phyloP scores from a whole-genome alignment of 2,797 vertebrate genomes.

The Tenualosa thibaudeaui region DNA sequence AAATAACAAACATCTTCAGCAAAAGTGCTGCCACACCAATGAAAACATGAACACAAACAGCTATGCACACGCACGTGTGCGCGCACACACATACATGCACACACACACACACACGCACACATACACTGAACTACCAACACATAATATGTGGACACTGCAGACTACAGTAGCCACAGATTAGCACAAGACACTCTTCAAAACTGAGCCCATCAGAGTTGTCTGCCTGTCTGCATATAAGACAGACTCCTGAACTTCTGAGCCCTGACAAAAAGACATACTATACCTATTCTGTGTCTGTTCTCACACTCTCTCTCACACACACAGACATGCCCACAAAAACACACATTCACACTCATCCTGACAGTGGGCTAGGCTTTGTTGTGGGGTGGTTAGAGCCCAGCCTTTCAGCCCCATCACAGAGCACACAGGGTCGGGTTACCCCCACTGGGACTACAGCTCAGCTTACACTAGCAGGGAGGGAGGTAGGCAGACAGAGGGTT shows the following conservation, averaged over 20 bases:
- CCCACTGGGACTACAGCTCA: background rate
- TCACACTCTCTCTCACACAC: background rate
- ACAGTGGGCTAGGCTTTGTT: background rate
- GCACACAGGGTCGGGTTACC: constrained; percentile 13
- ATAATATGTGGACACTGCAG: too few species aligned
- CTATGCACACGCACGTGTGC: background rate
- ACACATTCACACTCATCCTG: background rate
- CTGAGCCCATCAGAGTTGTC: too few species aligned
- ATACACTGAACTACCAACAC: too few species aligned
- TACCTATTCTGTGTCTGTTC: too few species aligned
- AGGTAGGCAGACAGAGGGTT: background rate
- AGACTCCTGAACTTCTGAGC: too few species aligned
- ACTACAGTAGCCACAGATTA: too few species aligned
- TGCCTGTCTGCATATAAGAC: too few species aligned
- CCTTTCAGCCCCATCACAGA: constrained; percentile 1
- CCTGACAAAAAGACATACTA: too few species aligned
- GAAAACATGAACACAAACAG: background rate
- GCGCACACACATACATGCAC: background rate
- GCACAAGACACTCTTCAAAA: too few species aligned
- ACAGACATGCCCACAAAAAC: background rate
- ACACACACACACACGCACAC: too few species aligned
- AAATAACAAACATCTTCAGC: background rate
- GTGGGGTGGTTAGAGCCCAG: background rate
- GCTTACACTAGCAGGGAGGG: background rate
- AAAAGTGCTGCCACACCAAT: background rate